Percentiles rank a stretch among this genome's conserved stretches.
Evolutionary conservation across 2,888 invertebrate species (phyloP).

Genomic region (Drosophila neoperkinsi): DNA sequence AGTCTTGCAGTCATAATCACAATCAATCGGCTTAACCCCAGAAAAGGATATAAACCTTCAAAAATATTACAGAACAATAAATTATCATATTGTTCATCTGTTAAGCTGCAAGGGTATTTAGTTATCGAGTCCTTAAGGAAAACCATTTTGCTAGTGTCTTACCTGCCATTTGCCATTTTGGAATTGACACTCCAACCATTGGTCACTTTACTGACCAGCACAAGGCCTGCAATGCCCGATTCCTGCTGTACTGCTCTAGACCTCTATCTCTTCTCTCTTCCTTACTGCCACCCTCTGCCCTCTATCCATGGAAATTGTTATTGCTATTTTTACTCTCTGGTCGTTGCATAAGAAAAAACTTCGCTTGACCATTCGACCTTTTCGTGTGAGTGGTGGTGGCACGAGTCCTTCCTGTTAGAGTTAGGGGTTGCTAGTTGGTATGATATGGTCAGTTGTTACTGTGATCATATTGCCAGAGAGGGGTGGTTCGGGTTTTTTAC

Average conservation of each 20-base stretch:
- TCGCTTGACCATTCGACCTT: constrained; percentile 60
- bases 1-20: neutral
- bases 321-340: constrained; percentile 17
- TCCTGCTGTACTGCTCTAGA: neutral
- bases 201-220: constrained; percentile 67
- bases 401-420: constrained; percentile 3
- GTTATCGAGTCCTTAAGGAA: neutral
- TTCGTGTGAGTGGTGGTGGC: constrained; percentile 29
- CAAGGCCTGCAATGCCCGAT: constrained; percentile 32
- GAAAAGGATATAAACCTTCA: rapidly evolving
- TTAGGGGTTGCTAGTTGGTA: constrained; percentile 49
- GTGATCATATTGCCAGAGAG: neutral
- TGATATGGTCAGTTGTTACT: constrained; percentile 32
- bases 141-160: neutral
- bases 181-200: constrained; percentile 36
- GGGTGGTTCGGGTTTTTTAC: neutral
- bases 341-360: constrained; percentile 15
- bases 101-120: neutral
- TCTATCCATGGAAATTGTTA: constrained; percentile 37
- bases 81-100: neutral
- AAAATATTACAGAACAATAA: neutral
- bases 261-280: neutral
- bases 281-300: neutral
- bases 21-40: neutral
- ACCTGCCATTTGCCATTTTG: constrained; percentile 54